Evolutionary conservation across 2,888 invertebrate genomes (phyloP).

Genomic region (Bombylius major): DNA sequence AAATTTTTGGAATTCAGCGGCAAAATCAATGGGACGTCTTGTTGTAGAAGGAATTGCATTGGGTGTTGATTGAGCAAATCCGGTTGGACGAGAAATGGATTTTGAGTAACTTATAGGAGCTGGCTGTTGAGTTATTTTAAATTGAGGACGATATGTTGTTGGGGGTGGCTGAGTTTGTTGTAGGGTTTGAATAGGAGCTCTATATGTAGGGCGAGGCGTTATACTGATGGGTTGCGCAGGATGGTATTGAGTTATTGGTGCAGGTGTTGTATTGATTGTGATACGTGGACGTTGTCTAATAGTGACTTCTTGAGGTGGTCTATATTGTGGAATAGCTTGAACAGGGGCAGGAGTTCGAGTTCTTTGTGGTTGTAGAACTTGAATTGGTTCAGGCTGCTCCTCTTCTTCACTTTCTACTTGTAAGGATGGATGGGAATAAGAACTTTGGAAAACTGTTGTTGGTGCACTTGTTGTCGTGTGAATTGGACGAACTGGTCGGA

Average conservation of each 20-base stretch:
- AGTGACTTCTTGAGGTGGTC: constrained; percentile 10
- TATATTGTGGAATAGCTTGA: constrained; percentile 15
- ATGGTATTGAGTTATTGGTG: constrained; percentile 31
- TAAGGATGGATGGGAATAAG: constrained; percentile 38
- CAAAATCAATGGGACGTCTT: constrained; percentile 45
- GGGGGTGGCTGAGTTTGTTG: constrained; percentile 44
- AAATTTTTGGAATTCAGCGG: constrained; percentile 62
- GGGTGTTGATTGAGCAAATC: constrained; percentile 7
- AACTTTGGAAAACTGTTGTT: constrained; percentile 59
- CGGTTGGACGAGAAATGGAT: constrained; percentile 25
- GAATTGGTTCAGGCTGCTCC: constrained; percentile 45
- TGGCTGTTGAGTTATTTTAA: constrained; percentile 48
- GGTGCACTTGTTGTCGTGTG: constrained; percentile 41
- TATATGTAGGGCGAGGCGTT: constrained; percentile 46
- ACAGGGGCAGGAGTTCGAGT: constrained; percentile 26
- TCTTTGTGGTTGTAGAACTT: constrained; percentile 35
- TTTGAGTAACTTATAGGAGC: constrained; percentile 14
- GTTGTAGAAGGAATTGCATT: constrained; percentile 28
- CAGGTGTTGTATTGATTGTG: constrained; percentile 40
- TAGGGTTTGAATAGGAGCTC: constrained; percentile 32
- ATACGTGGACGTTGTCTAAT: constrained; percentile 30
- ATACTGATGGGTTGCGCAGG: constrained; percentile 43
- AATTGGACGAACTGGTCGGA: constrained; percentile 37
- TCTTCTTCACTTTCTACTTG: constrained; percentile 44
- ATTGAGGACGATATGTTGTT: constrained; percentile 53